phyloP scores from a whole-genome alignment of 37 sponge, comb jelly and placozoan genomes.

The Aplysina aerophoba region DNA sequence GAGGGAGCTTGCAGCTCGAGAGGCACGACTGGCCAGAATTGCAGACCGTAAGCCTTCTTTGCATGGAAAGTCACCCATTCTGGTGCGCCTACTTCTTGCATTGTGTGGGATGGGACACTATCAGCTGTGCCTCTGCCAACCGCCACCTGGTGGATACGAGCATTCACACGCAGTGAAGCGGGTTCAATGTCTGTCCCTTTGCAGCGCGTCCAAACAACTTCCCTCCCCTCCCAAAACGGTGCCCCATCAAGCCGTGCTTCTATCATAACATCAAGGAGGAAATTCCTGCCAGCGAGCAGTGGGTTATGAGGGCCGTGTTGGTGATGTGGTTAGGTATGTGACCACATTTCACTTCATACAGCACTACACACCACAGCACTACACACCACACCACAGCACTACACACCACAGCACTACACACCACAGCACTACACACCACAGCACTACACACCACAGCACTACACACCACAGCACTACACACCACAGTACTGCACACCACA shows the following conservation, averaged over 20 bases:
- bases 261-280: constrained; percentile 90
- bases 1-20: background rate
- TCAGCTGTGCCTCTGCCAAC: background rate
- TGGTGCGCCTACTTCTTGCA: background rate
- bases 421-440: too few relatives aligned
- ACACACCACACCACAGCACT: too few relatives aligned
- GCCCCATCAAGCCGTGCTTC: constrained; percentile 90
- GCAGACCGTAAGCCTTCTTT: background rate
- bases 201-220: constrained; percentile 83
- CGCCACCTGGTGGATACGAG: background rate
- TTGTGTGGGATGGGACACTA: background rate
- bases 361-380: too few relatives aligned
- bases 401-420: too few relatives aligned
- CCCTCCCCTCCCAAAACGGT: constrained; percentile 84
- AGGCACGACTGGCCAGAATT: background rate
- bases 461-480: too few relatives aligned
- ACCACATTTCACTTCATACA: too few relatives aligned
- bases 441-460: too few relatives aligned
- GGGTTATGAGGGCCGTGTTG: constrained; percentile 60
- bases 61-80: background rate
- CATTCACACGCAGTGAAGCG: too few relatives aligned
- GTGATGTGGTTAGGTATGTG: constrained; percentile 64
- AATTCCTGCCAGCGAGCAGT: constrained; percentile 75
- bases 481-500: too few relatives aligned
- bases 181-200: too few relatives aligned